Evolutionary conservation across 1,140 invertebrate species (phyloP), one percentile per base, ranked within the genome.

Genomic region (Mactra quadrangularis): DNA sequence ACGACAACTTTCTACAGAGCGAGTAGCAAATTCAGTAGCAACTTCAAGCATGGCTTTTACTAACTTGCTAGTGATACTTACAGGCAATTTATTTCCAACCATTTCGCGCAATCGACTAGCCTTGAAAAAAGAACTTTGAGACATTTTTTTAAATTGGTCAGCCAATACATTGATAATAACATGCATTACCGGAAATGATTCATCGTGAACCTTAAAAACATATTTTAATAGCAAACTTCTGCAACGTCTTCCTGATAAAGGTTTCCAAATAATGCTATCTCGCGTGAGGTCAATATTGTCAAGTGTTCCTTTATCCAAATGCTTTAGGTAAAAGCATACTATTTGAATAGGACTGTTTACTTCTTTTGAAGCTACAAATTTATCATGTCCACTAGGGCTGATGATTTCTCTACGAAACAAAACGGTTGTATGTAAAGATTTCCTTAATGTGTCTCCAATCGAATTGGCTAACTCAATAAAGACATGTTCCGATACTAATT

Each of bases 381-480:
- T 38, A 0, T 60, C n/a, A 64, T 85, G 85, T 29, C 82, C 47
- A 31, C 81, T 38, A 86, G 86, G 87, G 1, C 60, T 57, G 0
- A 86, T 0, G 52, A 85, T 15, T 53, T 38, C 29, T 25, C 86
- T 22, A 11, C 71, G 27, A 33, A 88, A 88, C 19, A 77, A 66
- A 1, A 66, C 82, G 0, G 55, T 35, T 55, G 77, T 86, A 19
- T 72, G 72, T 17, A 88, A 55, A 3, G 79, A 68, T 52, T 86
- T 82, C 1, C 53, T 33, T 17, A 88, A n/a, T 13, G 9, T 45
- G 25, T 88, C 55, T 29, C 79, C 70, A 13, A 86, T 62, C 25
- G 84, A 82, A 52, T 88, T 88, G n/a, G 86, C 82, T 17, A 88
- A 70, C 70, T 88, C 87, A 11, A 88, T 77, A 15, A 22, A 81